phyloP scores from a whole-genome alignment of 2,888 invertebrate species.

The Drosophila koepferae region DNA sequence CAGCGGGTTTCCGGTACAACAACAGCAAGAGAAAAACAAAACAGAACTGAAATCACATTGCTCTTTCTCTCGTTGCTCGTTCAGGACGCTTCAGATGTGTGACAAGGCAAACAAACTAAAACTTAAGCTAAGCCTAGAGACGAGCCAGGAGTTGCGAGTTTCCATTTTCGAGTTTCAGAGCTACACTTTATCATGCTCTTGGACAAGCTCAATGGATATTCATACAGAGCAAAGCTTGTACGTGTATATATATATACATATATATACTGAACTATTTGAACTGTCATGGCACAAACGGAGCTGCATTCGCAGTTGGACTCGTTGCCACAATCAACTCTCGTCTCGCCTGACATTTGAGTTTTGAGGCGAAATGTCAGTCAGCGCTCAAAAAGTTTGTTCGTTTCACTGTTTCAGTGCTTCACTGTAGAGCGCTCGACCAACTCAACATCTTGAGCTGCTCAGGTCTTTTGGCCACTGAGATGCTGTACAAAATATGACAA shows the following conservation, averaged over 20 bases:
- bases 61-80: constrained; percentile 7
- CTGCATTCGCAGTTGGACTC: constrained; percentile 24
- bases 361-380: constrained; percentile 80
- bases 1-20: constrained; percentile 73
- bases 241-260: constrained; percentile 45
- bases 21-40: constrained; percentile 11
- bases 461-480: constrained; percentile 37
- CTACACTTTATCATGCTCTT: constrained; percentile 71
- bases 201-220: constrained; percentile 73
- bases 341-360: constrained; percentile 68
- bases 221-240: constrained; percentile 43
- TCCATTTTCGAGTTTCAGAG: constrained; percentile 31
- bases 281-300: constrained; percentile 67
- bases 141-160: constrained; percentile 15
- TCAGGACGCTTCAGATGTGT: constrained; percentile 62
- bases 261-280: constrained; percentile 66
- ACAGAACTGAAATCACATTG: constrained; percentile 17
- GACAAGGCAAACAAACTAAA: constrained; percentile 64
- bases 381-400: constrained; percentile 48
- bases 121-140: constrained; percentile 31
- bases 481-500: constrained; percentile 55
- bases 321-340: constrained; percentile 38
- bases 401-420: constrained; percentile 42
- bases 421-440: constrained; percentile 58
- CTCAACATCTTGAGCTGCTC: constrained; percentile 38